Conservation (phyloP, 2,888 invertebrate genomes). For the Lasius platythorax region DNA sequence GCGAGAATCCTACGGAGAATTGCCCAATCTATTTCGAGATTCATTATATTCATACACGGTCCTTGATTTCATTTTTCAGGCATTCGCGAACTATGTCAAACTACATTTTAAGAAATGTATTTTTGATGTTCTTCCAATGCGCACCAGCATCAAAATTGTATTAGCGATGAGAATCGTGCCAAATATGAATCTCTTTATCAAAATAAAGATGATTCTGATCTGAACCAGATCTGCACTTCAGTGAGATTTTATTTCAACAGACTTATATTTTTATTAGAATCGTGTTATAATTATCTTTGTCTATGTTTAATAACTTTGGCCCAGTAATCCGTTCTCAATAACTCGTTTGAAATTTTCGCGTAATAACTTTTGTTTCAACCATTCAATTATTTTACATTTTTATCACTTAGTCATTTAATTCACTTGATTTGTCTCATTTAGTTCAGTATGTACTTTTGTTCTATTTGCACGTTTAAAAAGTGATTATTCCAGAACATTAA, state of each 20-base stretch:
- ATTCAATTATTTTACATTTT: background rate
- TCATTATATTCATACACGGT: constrained; percentile 3
- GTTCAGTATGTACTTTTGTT: background rate
- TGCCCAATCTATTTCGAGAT: constrained; percentile 28
- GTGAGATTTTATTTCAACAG: background rate
- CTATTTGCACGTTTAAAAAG: background rate
- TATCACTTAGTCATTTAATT: background rate
- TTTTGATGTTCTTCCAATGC: background rate
- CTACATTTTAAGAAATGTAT: background rate
- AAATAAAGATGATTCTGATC: background rate
- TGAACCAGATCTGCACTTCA: background rate
- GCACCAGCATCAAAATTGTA: background rate
- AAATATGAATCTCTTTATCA: background rate
- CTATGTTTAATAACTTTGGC: background rate
- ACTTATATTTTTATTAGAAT: background rate
- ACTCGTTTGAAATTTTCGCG: background rate
- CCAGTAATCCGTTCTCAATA: background rate
- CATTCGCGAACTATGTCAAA: background rate
- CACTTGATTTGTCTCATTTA: background rate
- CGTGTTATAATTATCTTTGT: background rate
- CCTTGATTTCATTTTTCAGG: background rate
- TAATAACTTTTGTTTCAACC: background rate
- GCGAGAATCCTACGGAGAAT: background rate
- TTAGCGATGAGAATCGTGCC: background rate
- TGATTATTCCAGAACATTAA: background rate